Evolutionary conservation across 64 coral and sea anemone genomes (phyloP), one percentile per base, ranked within the genome.

Genomic region (Cladopsammia gracilis): DNA sequence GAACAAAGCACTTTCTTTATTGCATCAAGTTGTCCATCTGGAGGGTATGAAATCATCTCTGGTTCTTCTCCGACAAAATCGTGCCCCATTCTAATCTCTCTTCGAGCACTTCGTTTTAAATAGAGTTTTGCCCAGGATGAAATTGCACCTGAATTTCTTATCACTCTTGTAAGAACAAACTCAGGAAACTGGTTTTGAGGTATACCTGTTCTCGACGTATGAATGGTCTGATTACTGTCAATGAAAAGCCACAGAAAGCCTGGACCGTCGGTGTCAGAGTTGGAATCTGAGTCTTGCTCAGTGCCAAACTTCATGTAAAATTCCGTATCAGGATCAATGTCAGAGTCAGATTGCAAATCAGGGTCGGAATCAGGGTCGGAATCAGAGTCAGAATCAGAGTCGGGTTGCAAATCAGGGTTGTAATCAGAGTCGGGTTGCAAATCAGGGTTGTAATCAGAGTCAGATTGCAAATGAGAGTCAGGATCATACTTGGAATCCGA

Each of bases 201-300:
- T 2, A 93, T 64, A 22, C 91, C 91, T 6, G 82, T 87, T 24
- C 0, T 0, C 20, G 70, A 93, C 0, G 0, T 6, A 71, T 93
- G 91, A 3, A 34, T 48, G 12, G 6, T 6, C 42, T 93, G 91
- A 43, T 66, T 87, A 6, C 9, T 5, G 18, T 93, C 91, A 6
- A 87, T 20, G 9, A 93, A 93, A 20, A 87, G 0, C 91, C 91
- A 93, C 58, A 93, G 43, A 7, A 45, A 93, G 14, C 91, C 90
- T 43, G 14, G 7, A 58, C 16, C 10, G 5, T 77, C 75, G 22
- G 3, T 6, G 7, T 25, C 0, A 20, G 20, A 0, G 12, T 16
- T 44, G 14, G 34, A 75, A 53, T 53, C 51, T 53, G 51, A 10
- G 10, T 53, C 51, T 53, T 53, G 51, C 10, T 53, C 51, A 53